Evolutionary conservation across 2,888 invertebrate genomes (phyloP), one percentile per base, ranked within the genome.

Genomic region (Masnerella sp.): DNA sequence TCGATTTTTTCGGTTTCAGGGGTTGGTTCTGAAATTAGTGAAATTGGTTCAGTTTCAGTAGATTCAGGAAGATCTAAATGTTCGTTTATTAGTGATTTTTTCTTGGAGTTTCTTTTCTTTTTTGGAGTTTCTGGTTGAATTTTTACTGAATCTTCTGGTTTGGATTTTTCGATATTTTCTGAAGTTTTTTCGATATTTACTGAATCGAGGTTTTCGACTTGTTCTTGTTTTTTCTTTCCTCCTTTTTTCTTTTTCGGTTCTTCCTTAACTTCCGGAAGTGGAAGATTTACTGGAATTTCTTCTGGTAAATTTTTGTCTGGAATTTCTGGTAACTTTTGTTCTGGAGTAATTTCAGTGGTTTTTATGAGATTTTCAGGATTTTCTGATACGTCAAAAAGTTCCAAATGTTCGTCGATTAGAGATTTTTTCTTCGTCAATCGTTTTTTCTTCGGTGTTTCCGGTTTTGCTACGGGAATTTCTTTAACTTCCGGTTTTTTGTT

Each of bases 91-190:
- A 73, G 42, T 0, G 78, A 79, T 47, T 77, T 81, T 20, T 77
- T 79, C 38, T 78, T 83, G 0, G 77, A 65, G 0, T 32, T 62
- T 4, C 82, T 73, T 58, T 81, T 84, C 38, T 79, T 83, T 2
- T 75, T 70, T 5, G 65, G 72, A 20, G 79, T 79, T 8, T 40
- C 15, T 15, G 8, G 3, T 18, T 20, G 75, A 5, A 15, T 79
- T 34, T 18, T 83, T 80, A 5, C 5, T 3, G 36, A 7, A 36
- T 38, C 15, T 20, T 20, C 5, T 12, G 18, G 11, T 20, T 20
- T 42, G n/a, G n/a, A n/a, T n/a, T n/a, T n/a, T n/a, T n/a, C n/a
- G n/a, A n/a, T n/a, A n/a, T n/a, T n/a, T n/a, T n/a, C n/a, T n/a
- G n/a, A n/a, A n/a, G n/a, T n/a, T n/a, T n/a, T n/a, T n/a, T n/a